Conservation (phyloP, 2,797 vertebrate species). For the Acridotheres tristis region DNA sequence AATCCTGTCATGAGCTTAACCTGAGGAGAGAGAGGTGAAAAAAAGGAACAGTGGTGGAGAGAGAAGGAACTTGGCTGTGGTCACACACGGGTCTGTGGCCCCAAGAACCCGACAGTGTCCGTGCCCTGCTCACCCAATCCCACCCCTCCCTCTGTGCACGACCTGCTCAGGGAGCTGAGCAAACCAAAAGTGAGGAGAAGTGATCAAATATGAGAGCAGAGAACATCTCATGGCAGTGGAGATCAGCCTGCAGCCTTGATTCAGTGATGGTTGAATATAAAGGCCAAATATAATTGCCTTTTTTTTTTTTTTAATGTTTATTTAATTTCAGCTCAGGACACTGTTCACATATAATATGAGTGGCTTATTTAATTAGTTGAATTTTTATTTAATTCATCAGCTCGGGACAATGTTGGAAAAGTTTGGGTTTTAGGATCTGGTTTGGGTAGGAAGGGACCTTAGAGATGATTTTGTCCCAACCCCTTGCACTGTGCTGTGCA, state of each 20-base stretch:
- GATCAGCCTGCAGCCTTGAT: not conserved
- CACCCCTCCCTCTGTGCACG: not conserved
- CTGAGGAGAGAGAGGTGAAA: not conserved
- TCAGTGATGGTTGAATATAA: accelerated
- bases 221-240: not conserved
- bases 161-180: not conserved
- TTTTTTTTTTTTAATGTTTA: not conserved
- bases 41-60: not conserved
- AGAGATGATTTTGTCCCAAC: not conserved
- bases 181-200: not conserved
- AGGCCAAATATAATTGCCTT: not conserved
- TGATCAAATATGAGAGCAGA: not conserved
- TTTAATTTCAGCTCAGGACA: not conserved
- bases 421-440: not conserved
- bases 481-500: not conserved
- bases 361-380: not conserved
- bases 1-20: not conserved
- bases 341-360: not conserved
- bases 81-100: not conserved
- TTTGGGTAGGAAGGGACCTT: not conserved
- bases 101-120: accelerated
- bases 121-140: not conserved
- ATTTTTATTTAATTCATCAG: not conserved
- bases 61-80: not conserved
- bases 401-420: not conserved